Base-by-base conservation (phyloP, 1,140 invertebrate species). In the Babylonia areolata region DNA sequence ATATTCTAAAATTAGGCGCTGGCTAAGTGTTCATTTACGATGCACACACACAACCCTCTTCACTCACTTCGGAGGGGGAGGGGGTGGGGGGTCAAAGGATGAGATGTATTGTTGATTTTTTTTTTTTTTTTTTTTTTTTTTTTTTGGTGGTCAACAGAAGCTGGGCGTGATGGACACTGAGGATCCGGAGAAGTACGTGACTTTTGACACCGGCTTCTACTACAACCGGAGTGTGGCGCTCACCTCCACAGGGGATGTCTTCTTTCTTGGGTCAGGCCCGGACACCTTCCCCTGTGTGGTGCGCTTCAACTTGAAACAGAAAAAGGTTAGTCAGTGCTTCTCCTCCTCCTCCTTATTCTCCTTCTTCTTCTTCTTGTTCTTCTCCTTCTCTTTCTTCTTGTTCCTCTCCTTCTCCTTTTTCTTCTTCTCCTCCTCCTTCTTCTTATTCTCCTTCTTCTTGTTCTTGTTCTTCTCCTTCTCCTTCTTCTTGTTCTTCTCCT, bases 221-320 rank as follows among this genome's bases (percentile, higher is more conserved):
- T 87, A 64, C 64, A 90, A 91, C 85, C 40, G 51, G 15, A 85
- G 82, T 83, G 54, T 92, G 2, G 88, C 87, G 37, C 78, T 90
- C 71, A 83, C 84, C 11, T n/a, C 73, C 23, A 84, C 88, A 69
- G 92, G 91, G 12, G 42, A 87, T 54, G 79, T 91, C 0, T 93
- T 90, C 85, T 93, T 92, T 87, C 88, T 91, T 17, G 92, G 90
- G 23, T 89, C 87, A 73, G 92, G 92, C 85, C 85, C 88, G 23
- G 90, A 87, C 35, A 85, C 87, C 40, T 92, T 91, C 81, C 86
- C 88, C 40, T 89, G 87, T 83, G 85, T 93, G 12, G 87, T 93
- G 33, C 82, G 88, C 69, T 86, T 93, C 23, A 86, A 92, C 81
- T 69, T 88, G 23, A 78, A 89, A 0, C 88, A 85, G 73, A 85